Evolutionary conservation across 2,888 invertebrate genomes (phyloP).

Genomic region (Habrosyne pyritoides): DNA sequence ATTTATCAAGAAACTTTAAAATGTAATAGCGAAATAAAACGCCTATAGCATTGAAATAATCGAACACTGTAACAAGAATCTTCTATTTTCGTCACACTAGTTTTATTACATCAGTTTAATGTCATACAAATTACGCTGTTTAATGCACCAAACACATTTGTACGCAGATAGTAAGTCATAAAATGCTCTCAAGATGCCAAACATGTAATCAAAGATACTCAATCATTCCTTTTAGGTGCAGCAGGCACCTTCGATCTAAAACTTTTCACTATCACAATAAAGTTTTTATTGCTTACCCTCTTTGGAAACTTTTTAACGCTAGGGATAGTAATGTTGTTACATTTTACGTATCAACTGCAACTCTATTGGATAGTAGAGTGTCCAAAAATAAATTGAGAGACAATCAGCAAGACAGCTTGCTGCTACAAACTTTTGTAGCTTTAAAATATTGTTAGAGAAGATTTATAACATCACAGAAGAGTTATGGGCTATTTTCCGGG

Average conservation of each 20-base stretch:
- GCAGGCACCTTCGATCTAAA: constrained; percentile 21
- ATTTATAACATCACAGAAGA: too few relatives aligned
- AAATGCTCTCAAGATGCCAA: constrained; percentile 22
- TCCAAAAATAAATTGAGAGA: background rate
- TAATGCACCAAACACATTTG: constrained; percentile 17
- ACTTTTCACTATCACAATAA: constrained; percentile 18
- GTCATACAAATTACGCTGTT: constrained; percentile 29
- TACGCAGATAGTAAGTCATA: constrained; percentile 19
- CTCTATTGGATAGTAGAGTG: background rate
- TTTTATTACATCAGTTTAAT: constrained; percentile 26
- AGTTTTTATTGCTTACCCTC: constrained; percentile 14
- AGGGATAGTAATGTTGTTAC: background rate
- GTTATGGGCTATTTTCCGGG: too few relatives aligned
- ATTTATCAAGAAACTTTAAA: background rate
- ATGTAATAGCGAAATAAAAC: background rate
- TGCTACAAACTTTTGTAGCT: too few relatives aligned
- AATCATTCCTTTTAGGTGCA: constrained; percentile 17
- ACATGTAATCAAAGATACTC: constrained; percentile 17
- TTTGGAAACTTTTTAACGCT: constrained; percentile 7
- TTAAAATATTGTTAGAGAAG: too few relatives aligned
- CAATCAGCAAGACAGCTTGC: background rate
- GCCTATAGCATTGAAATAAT: background rate
- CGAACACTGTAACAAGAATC: constrained; percentile 13
- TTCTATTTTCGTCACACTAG: constrained; percentile 25
- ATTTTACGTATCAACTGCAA: background rate